Evolutionary conservation across 2,888 invertebrate species (phyloP).

Genomic region (Candidula unifasciata): DNA sequence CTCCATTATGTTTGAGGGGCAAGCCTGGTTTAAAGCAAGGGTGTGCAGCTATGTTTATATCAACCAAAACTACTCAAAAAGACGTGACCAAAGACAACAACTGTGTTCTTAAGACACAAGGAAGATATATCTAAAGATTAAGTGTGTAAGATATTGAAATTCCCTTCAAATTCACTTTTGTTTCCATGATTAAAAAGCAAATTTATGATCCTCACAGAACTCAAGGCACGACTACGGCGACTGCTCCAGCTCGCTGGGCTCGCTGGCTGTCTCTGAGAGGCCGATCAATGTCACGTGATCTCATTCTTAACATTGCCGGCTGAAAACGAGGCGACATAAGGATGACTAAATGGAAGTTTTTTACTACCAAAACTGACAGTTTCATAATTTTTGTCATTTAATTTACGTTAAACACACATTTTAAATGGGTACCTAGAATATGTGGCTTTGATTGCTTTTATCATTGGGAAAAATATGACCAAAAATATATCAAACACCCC

Average conservation of each 20-base stretch:
- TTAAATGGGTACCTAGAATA: no score
- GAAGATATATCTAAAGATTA: constrained; percentile 38
- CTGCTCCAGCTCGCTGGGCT: constrained; percentile 18
- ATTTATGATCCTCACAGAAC: constrained; percentile 51
- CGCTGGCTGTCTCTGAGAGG: constrained; percentile 1
- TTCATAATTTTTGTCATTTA: no score
- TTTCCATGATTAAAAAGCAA: constrained; percentile 46
- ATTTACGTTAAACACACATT: no score
- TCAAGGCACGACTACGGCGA: constrained; percentile 41
- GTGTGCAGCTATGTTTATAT: constrained; percentile 3
- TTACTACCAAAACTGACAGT: no score
- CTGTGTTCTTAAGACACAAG: constrained; percentile 41
- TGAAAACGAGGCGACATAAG: no score
- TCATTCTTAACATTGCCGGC: neutral
- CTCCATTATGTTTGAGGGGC: constrained; percentile 26
- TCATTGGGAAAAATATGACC: no score
- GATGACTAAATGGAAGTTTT: no score
- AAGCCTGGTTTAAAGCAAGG: constrained; percentile 7
- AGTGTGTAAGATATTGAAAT: constrained; percentile 26
- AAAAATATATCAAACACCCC: neutral
- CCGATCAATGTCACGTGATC: constrained; percentile 31
- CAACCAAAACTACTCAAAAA: constrained; percentile 3
- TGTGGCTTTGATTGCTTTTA: no score
- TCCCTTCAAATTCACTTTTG: constrained; percentile 46
- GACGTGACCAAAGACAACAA: constrained; percentile 44